These are phyloP conservation scores for Pyxicephalus adspersus DNA, from an alignment of 2,113 vertebrate species.

Conservation along the genomic window DNA sequence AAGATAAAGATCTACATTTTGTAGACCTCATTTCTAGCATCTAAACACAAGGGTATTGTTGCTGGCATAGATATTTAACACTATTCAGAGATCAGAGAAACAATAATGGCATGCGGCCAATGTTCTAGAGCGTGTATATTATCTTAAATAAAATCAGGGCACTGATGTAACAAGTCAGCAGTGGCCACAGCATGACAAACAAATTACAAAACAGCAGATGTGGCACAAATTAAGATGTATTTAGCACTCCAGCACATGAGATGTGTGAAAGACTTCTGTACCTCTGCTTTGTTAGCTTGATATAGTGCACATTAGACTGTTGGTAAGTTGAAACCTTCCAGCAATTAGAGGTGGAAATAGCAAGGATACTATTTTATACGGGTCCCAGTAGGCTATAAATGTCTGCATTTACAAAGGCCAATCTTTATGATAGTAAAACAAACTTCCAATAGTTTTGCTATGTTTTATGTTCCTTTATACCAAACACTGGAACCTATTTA, in stretches of 20 bases:
- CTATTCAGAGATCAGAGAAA: conserved; percentile 62
- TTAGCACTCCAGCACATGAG: conserved; percentile 81
- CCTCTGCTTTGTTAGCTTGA: conserved; percentile 77
- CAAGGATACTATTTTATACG: conserved; percentile 71
- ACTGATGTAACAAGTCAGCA: conserved; percentile 72
- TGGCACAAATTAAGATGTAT: conserved; percentile 86
- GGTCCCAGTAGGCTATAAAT: conserved; percentile 62
- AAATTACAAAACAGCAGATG: conserved; percentile 85
- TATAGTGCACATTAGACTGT: conserved; percentile 76
- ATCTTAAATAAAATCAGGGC: conserved; percentile 66
- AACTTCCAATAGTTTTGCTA: conserved; percentile 13
- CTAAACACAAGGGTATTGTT: conserved; percentile 26
- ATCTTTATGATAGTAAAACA: conserved; percentile 24
- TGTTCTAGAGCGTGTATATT: conserved; percentile 68
- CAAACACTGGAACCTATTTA: conserved; percentile 2
- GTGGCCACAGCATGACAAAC: conserved; percentile 78
- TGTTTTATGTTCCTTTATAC: conserved; percentile 25
- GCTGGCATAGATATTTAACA: conserved; percentile 50
- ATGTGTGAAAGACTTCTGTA: conserved; percentile 81
- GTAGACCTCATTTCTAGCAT: neutral
- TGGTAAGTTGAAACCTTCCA: conserved; percentile 77
- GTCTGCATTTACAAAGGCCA: conserved; percentile 23
- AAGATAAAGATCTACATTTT: conserved; percentile 7
- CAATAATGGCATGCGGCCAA: conserved; percentile 71
- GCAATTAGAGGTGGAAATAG: conserved; percentile 78